Percentiles rank a stretch among this genome's conserved stretches.
These are phyloP conservation scores for Brachylomia viminalis DNA, from an alignment of 2,888 invertebrate species.

Conservation along the genomic window DNA sequence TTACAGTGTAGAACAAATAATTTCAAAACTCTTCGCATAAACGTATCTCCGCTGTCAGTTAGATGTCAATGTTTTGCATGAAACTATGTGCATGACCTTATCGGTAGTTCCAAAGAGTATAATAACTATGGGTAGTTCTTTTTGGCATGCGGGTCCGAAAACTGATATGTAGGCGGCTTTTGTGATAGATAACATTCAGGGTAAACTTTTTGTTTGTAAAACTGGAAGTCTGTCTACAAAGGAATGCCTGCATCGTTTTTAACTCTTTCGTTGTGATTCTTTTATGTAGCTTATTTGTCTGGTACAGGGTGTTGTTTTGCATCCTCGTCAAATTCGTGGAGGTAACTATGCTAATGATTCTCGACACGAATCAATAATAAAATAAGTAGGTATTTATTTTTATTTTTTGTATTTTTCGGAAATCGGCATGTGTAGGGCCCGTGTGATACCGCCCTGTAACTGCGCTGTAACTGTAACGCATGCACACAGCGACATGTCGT, in stretches of 20 bases:
- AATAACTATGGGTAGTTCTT: conserved; percentile 18
- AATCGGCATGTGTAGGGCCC: too few species aligned
- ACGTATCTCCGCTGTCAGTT: conserved; percentile 15
- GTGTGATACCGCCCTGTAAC: too few species aligned
- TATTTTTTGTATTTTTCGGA: too few species aligned
- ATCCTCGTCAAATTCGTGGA: too few species aligned
- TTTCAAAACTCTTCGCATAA: conserved; percentile 30
- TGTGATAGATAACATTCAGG: conserved; percentile 13
- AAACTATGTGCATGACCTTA: conserved; percentile 2
- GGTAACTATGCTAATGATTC: too few species aligned
- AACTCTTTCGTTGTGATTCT: neutral
- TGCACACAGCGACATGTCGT: too few species aligned
- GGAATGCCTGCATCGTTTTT: neutral
- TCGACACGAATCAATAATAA: too few species aligned
- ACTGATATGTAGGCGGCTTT: neutral
- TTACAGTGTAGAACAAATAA: conserved; percentile 14
- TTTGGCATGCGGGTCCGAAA: conserved; percentile 23
- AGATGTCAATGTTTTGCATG: conserved; percentile 18
- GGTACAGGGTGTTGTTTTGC: too few species aligned
- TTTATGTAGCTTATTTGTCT: too few species aligned
- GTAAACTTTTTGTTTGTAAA: neutral
- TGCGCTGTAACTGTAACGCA: too few species aligned
- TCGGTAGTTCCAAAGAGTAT: conserved; percentile 10
- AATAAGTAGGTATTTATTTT: too few species aligned
- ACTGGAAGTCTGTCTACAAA: neutral